Conservation (phyloP, 2,113 vertebrate species). For the Aleadryas rufinucha region DNA sequence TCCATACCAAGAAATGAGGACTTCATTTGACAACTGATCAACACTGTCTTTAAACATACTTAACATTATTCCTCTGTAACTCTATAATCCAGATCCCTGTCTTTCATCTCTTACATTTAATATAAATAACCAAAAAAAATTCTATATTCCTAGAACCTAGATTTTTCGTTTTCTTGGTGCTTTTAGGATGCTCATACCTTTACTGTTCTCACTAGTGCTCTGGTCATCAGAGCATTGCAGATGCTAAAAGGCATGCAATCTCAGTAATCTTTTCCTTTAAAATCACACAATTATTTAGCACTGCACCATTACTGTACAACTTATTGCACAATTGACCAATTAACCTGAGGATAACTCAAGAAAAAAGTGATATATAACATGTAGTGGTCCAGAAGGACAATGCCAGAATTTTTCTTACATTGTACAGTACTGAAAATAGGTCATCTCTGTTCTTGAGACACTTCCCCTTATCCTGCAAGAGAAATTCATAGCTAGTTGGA, state of each 20-base stretch:
- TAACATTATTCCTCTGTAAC: neutral
- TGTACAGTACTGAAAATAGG: neutral
- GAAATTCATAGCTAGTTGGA: neutral
- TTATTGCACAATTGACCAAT: neutral
- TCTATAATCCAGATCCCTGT: neutral
- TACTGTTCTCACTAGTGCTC: neutral
- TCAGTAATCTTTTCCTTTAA: neutral
- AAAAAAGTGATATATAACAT: neutral
- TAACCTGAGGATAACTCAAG: neutral
- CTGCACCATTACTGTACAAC: neutral
- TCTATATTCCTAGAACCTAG: neutral
- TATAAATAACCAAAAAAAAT: neutral
- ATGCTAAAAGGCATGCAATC: neutral
- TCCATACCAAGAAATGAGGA: neutral
- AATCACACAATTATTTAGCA: neutral
- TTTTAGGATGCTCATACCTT: neutral
- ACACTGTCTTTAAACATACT: neutral
- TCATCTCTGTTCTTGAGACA: neutral
- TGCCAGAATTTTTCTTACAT: neutral
- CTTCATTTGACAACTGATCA: constrained; percentile 13
- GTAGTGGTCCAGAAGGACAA: neutral
- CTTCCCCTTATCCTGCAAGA: neutral
- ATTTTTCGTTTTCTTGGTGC: neutral
- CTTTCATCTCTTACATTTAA: neutral
- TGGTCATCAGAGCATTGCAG: neutral